Base-by-base conservation (phyloP, 2,888 invertebrate species). In the Antitype chi region DNA sequence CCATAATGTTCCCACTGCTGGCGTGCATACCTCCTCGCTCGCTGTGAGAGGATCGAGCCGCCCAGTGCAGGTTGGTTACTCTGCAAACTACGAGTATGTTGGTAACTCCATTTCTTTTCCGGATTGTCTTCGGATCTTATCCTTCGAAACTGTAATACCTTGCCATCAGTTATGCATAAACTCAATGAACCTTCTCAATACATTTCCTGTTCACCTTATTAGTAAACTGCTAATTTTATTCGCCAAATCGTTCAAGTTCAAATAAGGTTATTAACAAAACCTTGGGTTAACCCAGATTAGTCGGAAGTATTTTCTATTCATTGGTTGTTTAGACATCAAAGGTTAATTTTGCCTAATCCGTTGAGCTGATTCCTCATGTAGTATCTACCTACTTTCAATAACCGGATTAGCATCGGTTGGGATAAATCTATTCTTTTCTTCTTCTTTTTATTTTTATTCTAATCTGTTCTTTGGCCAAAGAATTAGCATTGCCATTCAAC, bases 241-340 rank as follows among this genome's bases (percentile, higher is more conserved):
- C 53, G 69, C 70, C 32, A n/a, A 78, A 69, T 69, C 17, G 17
- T 47, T 78, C 17, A 38, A 13, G 17, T 32, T 17, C 69, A 25
- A 60, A 32, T 78, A 47, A 53, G 69, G 69, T n/a, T 17, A 0
- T 7, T 17, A 2, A 0, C 0, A n/a, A 23, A 52, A 47, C 78
- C 80, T 73, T 78, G 64, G 53, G 15, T 9, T n/a, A n/a, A 53
- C 28, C 38, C 20, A 32, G 11, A 28, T 25, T 13, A 32, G 32
- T 63, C n/a, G 82, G 77, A 81, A 76, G 53, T 47, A 0, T n/a
- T 11, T 69, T 68, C 32, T 62, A 53, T 13, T 15, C 15, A 15
- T 17, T 47, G 38, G 17, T 66, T 43, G 43, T 28, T 38, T 38
- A 1, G 0, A 28, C 9, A 28, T 49, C 0, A 20, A 32, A 47